Evolutionary conservation across 2,888 invertebrate genomes (phyloP).

Genomic region (Phaonia tiefii): DNA sequence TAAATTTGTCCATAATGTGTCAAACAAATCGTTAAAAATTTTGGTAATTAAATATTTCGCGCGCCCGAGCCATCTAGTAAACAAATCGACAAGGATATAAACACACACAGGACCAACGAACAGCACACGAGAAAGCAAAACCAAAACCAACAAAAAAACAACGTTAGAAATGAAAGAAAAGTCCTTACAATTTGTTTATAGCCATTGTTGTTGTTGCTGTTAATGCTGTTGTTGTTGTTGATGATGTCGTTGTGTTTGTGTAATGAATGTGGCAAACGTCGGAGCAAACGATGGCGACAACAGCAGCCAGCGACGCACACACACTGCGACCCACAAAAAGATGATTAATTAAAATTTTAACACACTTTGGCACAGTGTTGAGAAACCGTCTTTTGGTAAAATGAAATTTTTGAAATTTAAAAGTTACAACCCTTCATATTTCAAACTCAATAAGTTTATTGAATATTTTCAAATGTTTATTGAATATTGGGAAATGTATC

Average conservation of each 20-base stretch:
- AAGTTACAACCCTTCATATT: too few species aligned
- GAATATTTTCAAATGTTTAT: too few species aligned
- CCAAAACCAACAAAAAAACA: not conserved
- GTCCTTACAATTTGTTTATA: too few species aligned
- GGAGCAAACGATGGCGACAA: constrained; percentile 1
- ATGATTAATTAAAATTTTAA: constrained; percentile 22
- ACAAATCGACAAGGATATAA: not conserved
- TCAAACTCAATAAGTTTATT: too few species aligned
- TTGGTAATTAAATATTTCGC: constrained; percentile 12
- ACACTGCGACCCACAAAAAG: not conserved
- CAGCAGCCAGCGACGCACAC: not conserved
- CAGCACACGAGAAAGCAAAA: not conserved
- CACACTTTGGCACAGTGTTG: constrained; percentile 15
- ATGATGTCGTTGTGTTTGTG: too few species aligned
- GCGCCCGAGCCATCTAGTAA: not conserved
- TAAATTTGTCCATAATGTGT: constrained; percentile 9
- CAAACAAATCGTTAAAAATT: constrained; percentile 31
- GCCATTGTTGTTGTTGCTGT: too few species aligned
- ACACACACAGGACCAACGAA: not conserved
- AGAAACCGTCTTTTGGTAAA: too few species aligned
- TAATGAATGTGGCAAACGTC: too few species aligned
- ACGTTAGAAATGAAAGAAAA: too few species aligned
- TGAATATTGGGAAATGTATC: too few species aligned
- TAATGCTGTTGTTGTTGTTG: too few species aligned
- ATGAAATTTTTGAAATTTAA: too few species aligned